Percentiles rank a stretch among this genome's conserved stretches.
These are phyloP conservation scores for Neolamprologus ventralis DNA, from an alignment of 2,113 vertebrate species.

Conservation along the genomic window DNA sequence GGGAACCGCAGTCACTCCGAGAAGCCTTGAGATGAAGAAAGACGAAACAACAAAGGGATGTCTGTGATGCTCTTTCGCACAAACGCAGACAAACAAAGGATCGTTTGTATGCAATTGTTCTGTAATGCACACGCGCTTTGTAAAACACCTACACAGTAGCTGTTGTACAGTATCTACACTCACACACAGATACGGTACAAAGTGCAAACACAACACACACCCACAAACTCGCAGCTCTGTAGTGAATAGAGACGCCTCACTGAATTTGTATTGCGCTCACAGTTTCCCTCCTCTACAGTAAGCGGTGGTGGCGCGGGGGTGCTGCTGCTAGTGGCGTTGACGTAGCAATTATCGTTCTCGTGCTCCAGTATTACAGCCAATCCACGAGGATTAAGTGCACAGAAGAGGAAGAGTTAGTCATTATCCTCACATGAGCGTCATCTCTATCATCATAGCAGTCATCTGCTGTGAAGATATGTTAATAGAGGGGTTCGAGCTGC, in stretches of 20 bases:
- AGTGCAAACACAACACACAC: not conserved
- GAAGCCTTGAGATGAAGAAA: not conserved
- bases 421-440: constrained; percentile 9
- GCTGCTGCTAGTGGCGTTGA: constrained; percentile 4
- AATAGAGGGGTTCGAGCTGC: not conserved
- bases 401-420: constrained; percentile 34
- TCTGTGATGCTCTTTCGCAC: not conserved
- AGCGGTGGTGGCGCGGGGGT: not conserved
- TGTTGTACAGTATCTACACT: not conserved
- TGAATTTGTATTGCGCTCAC: constrained; percentile 14
- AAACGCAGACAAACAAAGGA: not conserved
- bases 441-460: constrained; percentile 11
- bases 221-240: not conserved
- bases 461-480: constrained; percentile 5
- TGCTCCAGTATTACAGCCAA: constrained; percentile 17
- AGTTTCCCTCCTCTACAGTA: not conserved
- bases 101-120: not conserved
- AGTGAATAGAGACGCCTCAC: not conserved
- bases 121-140: not conserved
- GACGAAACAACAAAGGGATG: not conserved
- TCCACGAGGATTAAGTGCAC: constrained; percentile 5
- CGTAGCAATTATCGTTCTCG: constrained; percentile 16
- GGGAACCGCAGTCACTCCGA: not conserved
- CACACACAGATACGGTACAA: not conserved
- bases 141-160: not conserved